Percentiles rank a stretch among this genome's conserved stretches.
Conservation (phyloP, 2,888 invertebrate species). For the Acronicta aceris region DNA sequence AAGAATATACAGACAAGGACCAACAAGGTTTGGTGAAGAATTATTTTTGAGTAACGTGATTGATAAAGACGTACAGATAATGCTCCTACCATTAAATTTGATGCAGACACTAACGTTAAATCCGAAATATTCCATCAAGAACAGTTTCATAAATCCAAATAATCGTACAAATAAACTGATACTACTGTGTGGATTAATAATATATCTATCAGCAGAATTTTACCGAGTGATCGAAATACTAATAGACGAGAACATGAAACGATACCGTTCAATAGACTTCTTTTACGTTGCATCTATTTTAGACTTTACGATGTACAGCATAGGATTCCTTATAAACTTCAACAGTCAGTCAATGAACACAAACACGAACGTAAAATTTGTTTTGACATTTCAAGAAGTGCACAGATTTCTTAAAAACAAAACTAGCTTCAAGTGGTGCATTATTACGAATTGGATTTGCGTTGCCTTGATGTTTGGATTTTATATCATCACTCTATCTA, state of each 20-base stretch:
- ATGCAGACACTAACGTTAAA: constrained; percentile 26
- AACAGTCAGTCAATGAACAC: neutral
- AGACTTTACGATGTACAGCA: constrained; percentile 15
- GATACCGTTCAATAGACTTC: constrained; percentile 7
- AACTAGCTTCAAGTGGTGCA: neutral
- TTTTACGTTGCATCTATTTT: constrained; percentile 12
- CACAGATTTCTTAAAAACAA: constrained; percentile 18
- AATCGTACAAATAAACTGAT: constrained; percentile 7
- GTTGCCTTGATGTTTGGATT: neutral
- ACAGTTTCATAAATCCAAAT: constrained; percentile 42
- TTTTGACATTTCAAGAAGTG: constrained; percentile 38
- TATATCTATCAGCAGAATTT: neutral
- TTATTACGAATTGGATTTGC: constrained; percentile 19
- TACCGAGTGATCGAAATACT: neutral
- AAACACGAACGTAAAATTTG: constrained; percentile 20
- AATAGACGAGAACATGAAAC: constrained; percentile 4
- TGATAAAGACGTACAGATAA: constrained; percentile 35
- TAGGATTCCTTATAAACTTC: constrained; percentile 24
- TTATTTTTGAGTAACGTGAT: constrained; percentile 19
- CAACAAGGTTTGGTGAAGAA: neutral
- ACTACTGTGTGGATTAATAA: constrained; percentile 4
- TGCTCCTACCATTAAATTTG: constrained; percentile 36
- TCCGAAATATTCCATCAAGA: constrained; percentile 37
- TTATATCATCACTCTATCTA: neutral
- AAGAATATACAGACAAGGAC: neutral